Base-by-base conservation (phyloP, 2,113 vertebrate species). In the Oxyruncus cristatus region DNA sequence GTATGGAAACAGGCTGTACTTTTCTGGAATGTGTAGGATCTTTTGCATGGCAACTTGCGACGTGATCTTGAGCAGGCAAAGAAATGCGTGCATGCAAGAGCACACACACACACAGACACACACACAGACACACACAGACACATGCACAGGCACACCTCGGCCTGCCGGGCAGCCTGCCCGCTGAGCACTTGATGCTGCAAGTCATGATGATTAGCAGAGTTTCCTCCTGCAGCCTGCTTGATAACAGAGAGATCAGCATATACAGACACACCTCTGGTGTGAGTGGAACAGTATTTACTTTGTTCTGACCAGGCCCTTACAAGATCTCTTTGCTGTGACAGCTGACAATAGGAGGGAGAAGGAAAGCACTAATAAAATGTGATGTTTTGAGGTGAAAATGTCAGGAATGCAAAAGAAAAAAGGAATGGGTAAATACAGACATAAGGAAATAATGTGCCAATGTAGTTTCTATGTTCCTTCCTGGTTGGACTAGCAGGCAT, bases 151-250 rank as follows among this genome's bases (percentile, higher is more conserved):
- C 85, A 53, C 73, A 88, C 85, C 86, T 86, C 75, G 27, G 59
- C 62, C 58, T 1, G 5, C 85, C 1, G 59, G 95, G 96, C 95
- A 87, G 73, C 44, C 83, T 91, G 92, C 93, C 97, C 81, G 3
- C 79, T 85, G 37, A 33, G 47, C 76, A 65, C 88, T 95, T 70
- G 74, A 68, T 47, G 93, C 91, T 93, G 89, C 86, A 53, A 88
- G 76, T 22, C 61, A 3, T 46, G 58, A 82, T 46, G 65, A 92
- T 85, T 73, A 89, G 56, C 90, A 89, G 91, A 87, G 68, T 20
- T 94, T 92, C 84, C 63, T 94, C 74, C 84, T 63, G 63, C 89
- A 95, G 61, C 47, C 71, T 56, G 61, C 84, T 65, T 77, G 88
- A 95, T 93, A 96, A 84, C 70, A 71, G 88, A 11, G 50, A 89